These are phyloP conservation scores for Arion vulgaris DNA, from an alignment of 1,140 invertebrate species.

Conservation along the genomic window DNA sequence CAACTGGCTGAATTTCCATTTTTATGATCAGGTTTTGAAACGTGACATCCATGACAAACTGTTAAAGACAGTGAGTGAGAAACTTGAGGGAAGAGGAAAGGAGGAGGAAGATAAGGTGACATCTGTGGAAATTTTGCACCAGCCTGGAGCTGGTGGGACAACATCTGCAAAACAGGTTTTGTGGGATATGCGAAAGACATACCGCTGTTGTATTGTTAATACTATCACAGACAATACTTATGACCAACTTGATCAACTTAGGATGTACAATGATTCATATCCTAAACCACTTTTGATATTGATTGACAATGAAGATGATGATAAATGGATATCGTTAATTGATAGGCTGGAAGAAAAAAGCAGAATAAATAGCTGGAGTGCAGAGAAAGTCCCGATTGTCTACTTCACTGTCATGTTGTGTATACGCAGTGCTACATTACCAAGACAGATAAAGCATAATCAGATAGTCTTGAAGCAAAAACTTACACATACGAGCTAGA, in stretches of 20 bases:
- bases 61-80: slow-evolving; percentile 32
- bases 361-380: slow-evolving; percentile 31
- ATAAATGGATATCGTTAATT: slow-evolving; percentile 44
- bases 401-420: slow-evolving; percentile 49
- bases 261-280: slow-evolving; percentile 39
- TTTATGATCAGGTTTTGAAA: slow-evolving; percentile 51
- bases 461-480: slow-evolving; percentile 42
- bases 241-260: slow-evolving; percentile 47
- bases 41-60: slow-evolving; percentile 45
- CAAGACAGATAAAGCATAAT: slow-evolving; percentile 14
- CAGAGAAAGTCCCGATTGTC: slow-evolving; percentile 16
- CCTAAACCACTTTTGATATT: slow-evolving; percentile 54
- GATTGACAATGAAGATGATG: slow-evolving; percentile 62
- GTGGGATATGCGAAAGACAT: slow-evolving; percentile 53
- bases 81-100: slow-evolving; percentile 43
- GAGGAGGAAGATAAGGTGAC: slow-evolving; percentile 52
- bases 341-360: slow-evolving; percentile 50
- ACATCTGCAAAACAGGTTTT: slow-evolving; percentile 57
- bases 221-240: slow-evolving; percentile 53
- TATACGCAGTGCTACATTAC: slow-evolving; percentile 37
- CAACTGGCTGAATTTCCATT: slow-evolving; percentile 58
- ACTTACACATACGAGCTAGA: slow-evolving; percentile 41
- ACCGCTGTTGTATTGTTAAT: slow-evolving; percentile 55
- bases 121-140: slow-evolving; percentile 51
- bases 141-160: slow-evolving; percentile 61